These are phyloP conservation scores for Mus spicilegus DNA, from an alignment of 2,113 vertebrate species.

Conservation along the genomic window DNA sequence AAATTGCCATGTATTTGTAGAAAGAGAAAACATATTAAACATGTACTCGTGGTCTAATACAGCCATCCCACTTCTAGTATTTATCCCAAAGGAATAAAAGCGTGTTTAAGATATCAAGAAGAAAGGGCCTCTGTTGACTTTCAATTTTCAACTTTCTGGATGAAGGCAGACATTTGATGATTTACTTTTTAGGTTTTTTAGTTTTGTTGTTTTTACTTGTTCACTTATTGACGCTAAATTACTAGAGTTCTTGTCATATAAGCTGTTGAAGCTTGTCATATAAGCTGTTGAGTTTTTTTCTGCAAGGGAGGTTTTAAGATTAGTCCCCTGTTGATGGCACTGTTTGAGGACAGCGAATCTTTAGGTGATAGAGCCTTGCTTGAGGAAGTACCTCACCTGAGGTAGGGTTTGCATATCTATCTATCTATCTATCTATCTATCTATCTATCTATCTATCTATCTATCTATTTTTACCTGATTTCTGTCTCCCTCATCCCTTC, in stretches of 20 bases:
- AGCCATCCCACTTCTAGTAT: background rate
- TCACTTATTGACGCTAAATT: constrained; percentile 5
- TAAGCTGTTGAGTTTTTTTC: background rate
- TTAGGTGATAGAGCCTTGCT: background rate
- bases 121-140: background rate
- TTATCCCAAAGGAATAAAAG: background rate
- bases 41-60: background rate
- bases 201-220: background rate
- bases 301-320: background rate
- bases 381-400: background rate
- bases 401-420: background rate
- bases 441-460: background rate
- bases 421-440: background rate
- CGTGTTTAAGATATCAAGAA: background rate
- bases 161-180: constrained; percentile 36
- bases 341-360: background rate
- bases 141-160: background rate
- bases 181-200: background rate
- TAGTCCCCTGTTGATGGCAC: too few species aligned
- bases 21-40: background rate
- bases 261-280: background rate
- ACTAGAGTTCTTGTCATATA: background rate
- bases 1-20: background rate
- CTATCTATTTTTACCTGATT: too few species aligned
- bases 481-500: background rate